phyloP scores from a whole-genome alignment of 2,888 invertebrate species.

The Mesopsocus fuscifrons region DNA sequence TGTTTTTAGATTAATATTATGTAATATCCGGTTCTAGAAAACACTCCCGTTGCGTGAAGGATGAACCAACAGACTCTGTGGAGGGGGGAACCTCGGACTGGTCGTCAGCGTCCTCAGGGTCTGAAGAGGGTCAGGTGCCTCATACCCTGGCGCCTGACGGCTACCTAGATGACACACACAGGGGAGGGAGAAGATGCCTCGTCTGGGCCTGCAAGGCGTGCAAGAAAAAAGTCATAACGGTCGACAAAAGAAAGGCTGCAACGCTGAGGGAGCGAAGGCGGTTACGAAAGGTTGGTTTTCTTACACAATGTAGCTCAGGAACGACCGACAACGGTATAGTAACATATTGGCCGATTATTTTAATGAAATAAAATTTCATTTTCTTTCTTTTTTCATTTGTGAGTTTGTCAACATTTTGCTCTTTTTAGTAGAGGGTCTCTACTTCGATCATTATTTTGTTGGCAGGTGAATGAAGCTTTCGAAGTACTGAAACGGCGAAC shows the following conservation, averaged over 20 bases:
- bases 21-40: too few species aligned
- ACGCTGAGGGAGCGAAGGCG: slow-evolving; percentile 85
- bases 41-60: background rate
- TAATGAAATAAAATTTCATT: background rate
- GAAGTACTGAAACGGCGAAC: slow-evolving; percentile 84
- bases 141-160: slow-evolving; percentile 28
- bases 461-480: slow-evolving; percentile 92
- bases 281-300: slow-evolving; percentile 66
- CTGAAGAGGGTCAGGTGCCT: slow-evolving; percentile 25
- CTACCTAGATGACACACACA: slow-evolving; percentile 11
- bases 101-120: slow-evolving; percentile 11
- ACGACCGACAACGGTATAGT: background rate
- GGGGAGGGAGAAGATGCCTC: slow-evolving; percentile 54
- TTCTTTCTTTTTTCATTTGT: slow-evolving; percentile 6
- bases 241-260: slow-evolving; percentile 92
- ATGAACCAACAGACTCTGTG: slow-evolving; percentile 5
- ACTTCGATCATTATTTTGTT: too few species aligned
- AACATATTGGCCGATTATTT: background rate
- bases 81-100: slow-evolving; percentile 1
- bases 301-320: too few species aligned
- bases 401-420: background rate
- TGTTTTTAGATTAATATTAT: too few species aligned
- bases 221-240: slow-evolving; percentile 86
- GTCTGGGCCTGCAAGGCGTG: slow-evolving; percentile 97
- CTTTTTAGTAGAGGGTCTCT: background rate